Conservation (phyloP, 64 coral and sea anemone species). For the Montipora cactus region DNA sequence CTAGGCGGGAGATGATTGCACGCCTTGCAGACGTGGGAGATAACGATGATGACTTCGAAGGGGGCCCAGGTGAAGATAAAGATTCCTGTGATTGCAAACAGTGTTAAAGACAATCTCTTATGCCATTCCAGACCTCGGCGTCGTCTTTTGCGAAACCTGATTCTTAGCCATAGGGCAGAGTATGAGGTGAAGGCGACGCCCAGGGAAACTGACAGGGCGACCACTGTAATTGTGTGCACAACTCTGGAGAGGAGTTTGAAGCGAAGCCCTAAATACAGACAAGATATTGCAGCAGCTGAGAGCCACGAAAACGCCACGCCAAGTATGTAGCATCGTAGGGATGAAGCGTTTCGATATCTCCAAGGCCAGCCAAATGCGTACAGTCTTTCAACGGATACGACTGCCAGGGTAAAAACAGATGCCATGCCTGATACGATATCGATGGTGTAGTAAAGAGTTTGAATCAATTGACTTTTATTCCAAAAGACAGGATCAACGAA, state of each 20-base stretch:
- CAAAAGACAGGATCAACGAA: constrained; percentile 20
- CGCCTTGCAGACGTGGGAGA: constrained; percentile 9
- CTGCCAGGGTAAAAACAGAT: constrained; percentile 83
- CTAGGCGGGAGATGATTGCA: background rate
- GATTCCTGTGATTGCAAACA: constrained; percentile 22
- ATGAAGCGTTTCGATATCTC: constrained; percentile 80
- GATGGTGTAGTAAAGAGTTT: constrained; percentile 55
- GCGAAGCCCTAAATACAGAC: constrained; percentile 14
- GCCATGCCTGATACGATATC: constrained; percentile 86
- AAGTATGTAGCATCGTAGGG: constrained; percentile 48
- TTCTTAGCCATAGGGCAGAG: constrained; percentile 5
- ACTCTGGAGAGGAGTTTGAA: constrained; percentile 13
- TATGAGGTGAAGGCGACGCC: constrained; percentile 1
- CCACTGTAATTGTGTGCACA: constrained; percentile 2
- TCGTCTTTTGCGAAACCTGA: background rate
- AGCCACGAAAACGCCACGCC: constrained; percentile 68
- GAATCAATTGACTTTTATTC: background rate
- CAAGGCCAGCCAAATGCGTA: constrained; percentile 81
- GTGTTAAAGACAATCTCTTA: constrained; percentile 5
- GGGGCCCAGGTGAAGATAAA: constrained; percentile 39
- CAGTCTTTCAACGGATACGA: constrained; percentile 83
- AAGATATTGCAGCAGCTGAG: constrained; percentile 51
- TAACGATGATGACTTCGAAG: constrained; percentile 36
- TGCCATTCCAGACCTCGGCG: constrained; percentile 9
- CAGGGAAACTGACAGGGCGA: constrained; percentile 11